phyloP scores from a whole-genome alignment of 2,888 invertebrate genomes.

The Ophion slaviceki region DNA sequence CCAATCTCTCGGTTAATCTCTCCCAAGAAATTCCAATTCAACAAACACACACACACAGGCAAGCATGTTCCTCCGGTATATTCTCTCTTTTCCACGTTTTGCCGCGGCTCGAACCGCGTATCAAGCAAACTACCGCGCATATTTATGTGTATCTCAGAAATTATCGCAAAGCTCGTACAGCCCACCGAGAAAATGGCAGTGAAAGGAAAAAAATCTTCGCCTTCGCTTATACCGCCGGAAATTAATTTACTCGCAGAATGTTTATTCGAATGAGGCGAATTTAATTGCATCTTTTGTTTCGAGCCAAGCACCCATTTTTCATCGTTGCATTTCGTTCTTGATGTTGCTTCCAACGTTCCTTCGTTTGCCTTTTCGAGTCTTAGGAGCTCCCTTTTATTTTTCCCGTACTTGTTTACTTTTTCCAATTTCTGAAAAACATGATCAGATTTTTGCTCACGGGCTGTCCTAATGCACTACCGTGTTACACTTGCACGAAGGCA shows the following conservation, averaged over 20 bases:
- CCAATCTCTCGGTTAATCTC: slow-evolving; percentile 45
- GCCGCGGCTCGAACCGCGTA: slow-evolving; percentile 13
- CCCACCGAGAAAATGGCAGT: slow-evolving; percentile 1
- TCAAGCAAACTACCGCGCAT: slow-evolving; percentile 22
- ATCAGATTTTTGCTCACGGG: too few relatives aligned
- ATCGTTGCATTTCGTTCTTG: not conserved
- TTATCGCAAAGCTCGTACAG: slow-evolving; percentile 28
- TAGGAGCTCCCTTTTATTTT: not conserved
- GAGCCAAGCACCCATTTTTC: not conserved
- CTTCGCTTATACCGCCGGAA: not conserved
- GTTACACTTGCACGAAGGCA: too few relatives aligned
- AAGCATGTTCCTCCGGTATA: slow-evolving; percentile 18
- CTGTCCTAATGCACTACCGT: too few relatives aligned
- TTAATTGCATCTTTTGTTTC: slow-evolving; percentile 2
- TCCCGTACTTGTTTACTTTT: too few relatives aligned
- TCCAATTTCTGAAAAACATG: too few relatives aligned
- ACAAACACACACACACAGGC: not conserved
- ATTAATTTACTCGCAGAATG: not conserved
- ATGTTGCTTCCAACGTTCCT: not conserved
- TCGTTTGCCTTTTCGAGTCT: not conserved
- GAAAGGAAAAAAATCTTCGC: not conserved
- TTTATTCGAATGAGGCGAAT: not conserved
- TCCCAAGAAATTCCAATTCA: slow-evolving; percentile 41
- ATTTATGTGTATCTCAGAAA: slow-evolving; percentile 23
- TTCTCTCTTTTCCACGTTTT: slow-evolving; percentile 25